These are phyloP conservation scores for Gobiocypris rarus DNA, from an alignment of 2,113 vertebrate genomes.

Conservation along the genomic window DNA sequence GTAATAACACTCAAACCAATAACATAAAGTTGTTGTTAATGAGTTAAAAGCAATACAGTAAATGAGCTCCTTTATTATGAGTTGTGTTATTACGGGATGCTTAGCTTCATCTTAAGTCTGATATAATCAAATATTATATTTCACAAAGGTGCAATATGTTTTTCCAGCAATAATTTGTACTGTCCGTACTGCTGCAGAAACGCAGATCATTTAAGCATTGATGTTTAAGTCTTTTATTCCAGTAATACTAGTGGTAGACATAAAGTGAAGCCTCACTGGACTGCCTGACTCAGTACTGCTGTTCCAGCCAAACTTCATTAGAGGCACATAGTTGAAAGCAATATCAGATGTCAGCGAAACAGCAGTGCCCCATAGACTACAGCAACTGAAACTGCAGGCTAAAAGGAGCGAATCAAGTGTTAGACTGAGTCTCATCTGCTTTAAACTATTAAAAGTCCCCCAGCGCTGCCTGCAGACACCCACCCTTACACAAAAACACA, in stretches of 20 bases:
- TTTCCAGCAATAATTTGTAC: background rate
- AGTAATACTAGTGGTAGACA: constrained; percentile 39
- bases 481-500: constrained; percentile 26
- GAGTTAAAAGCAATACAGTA: background rate
- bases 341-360: constrained; percentile 51
- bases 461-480: constrained; percentile 20
- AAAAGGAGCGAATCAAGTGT: constrained; percentile 45
- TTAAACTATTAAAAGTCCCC: constrained; percentile 36
- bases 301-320: constrained; percentile 46
- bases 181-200: background rate
- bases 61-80: background rate
- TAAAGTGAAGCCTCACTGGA: constrained; percentile 32
- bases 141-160: background rate
- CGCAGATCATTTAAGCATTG: background rate
- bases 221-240: constrained; percentile 32
- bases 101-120: background rate
- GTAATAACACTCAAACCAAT: background rate
- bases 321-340: constrained; percentile 31
- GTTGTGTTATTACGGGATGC: background rate
- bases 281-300: constrained; percentile 15
- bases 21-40: background rate
- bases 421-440: constrained; percentile 46
- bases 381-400: constrained; percentile 36
- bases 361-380: constrained; percentile 11
- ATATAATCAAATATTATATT: background rate